Conservation (phyloP, 2,113 vertebrate genomes). For the Ophiodon elongatus region DNA sequence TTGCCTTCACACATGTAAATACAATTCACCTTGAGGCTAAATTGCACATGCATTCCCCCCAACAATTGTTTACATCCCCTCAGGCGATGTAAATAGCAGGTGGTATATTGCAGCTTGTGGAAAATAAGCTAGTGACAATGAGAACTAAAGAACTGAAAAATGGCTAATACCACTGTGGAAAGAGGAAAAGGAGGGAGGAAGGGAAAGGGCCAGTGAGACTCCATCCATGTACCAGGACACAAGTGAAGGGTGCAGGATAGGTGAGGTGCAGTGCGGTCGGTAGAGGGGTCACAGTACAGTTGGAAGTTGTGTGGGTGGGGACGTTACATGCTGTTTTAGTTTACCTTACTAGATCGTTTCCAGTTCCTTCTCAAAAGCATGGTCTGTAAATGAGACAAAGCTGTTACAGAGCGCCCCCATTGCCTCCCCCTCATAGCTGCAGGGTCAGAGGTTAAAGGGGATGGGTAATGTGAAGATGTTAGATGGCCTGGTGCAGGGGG, state of each 20-base stretch:
- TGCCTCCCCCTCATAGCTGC: conserved; percentile 56
- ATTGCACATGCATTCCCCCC: conserved; percentile 4
- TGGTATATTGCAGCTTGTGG: conserved; percentile 80
- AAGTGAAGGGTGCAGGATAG: conserved; percentile 68
- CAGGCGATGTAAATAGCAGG: conserved; percentile 14
- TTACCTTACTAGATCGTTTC: conserved; percentile 99
- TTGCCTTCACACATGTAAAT: background rate
- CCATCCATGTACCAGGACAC: conserved; percentile 73
- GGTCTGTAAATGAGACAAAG: conserved; percentile 98
- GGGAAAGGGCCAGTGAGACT: conserved; percentile 48
- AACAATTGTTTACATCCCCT: conserved; percentile 8
- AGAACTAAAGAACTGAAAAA: conserved; percentile 53
- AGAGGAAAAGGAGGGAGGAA: conserved; percentile 42
- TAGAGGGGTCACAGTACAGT: conserved; percentile 67
- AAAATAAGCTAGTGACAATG: conserved; percentile 71
- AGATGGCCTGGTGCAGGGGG: conserved; percentile 49
- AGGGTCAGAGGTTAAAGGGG: conserved; percentile 60
- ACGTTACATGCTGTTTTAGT: conserved; percentile 87
- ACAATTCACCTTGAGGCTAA: background rate
- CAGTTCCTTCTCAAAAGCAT: conserved; percentile 99
- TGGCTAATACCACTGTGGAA: conserved; percentile 45
- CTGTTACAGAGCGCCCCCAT: conserved; percentile 87
- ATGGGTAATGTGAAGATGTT: conserved; percentile 39
- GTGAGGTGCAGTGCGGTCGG: conserved; percentile 64
- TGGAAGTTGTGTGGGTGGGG: conserved; percentile 40